Percentiles rank a stretch among this genome's conserved stretches.
Evolutionary conservation across 2,888 invertebrate species (phyloP).

Genomic region (Amiota minor): DNA sequence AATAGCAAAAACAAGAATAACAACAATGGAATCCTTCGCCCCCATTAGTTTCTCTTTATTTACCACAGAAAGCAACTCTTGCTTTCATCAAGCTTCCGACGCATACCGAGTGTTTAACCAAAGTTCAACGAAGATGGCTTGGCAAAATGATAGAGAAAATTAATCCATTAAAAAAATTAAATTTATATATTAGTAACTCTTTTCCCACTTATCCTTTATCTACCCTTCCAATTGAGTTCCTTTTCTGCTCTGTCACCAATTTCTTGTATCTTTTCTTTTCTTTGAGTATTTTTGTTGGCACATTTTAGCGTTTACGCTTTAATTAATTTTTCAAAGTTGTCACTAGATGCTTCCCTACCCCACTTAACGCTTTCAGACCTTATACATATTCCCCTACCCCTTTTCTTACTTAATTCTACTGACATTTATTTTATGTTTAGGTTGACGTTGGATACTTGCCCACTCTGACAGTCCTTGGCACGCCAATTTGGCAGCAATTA

Average conservation of each 20-base stretch:
- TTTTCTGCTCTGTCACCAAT: neutral
- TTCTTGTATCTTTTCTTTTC: neutral
- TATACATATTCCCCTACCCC: no score
- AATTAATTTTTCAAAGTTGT: constrained; percentile 53
- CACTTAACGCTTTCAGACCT: neutral
- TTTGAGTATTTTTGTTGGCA: constrained; percentile 19
- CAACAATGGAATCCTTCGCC: constrained; percentile 19
- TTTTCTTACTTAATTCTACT: constrained; percentile 44
- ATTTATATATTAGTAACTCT: neutral
- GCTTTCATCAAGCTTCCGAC: neutral
- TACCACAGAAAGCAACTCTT: neutral
- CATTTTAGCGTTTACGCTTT: constrained; percentile 60
- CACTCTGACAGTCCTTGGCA: constrained; percentile 36
- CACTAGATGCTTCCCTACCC: neutral
- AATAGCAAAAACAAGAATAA: constrained; percentile 37
- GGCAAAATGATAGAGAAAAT: constrained; percentile 62
- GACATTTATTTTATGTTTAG: constrained; percentile 31
- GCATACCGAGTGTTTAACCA: neutral
- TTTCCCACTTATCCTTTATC: constrained; percentile 33
- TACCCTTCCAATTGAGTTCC: constrained; percentile 42
- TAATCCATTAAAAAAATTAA: constrained; percentile 58
- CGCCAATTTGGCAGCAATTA: constrained; percentile 66
- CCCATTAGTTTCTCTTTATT: constrained; percentile 28
- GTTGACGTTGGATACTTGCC: neutral
- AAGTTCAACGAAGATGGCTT: constrained; percentile 8